These are phyloP conservation scores for Temnothorax unifasciatus DNA, from an alignment of 2,888 invertebrate genomes.

Conservation along the genomic window DNA sequence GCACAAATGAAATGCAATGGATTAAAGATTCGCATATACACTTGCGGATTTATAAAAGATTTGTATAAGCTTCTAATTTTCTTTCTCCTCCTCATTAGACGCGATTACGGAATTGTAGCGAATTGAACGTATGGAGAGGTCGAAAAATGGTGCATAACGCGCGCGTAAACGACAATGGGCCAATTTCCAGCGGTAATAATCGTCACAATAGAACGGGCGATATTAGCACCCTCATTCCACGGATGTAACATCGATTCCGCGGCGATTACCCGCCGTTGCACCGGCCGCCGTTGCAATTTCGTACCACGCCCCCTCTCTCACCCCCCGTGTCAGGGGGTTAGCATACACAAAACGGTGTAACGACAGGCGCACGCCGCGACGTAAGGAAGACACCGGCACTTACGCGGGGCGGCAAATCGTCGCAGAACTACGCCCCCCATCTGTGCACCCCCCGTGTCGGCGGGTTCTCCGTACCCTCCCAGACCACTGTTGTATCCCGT, in stretches of 20 bases:
- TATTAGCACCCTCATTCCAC: conserved; percentile 56
- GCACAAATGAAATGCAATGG: not conserved
- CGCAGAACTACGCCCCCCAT: conserved; percentile 83
- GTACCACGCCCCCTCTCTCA: conserved; percentile 51
- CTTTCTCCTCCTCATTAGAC: not conserved
- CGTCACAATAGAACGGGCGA: conserved; percentile 65
- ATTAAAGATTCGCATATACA: not conserved
- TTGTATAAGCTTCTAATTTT: not conserved
- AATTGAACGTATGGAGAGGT: conserved; percentile 11
- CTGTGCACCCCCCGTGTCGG: conserved; percentile 76
- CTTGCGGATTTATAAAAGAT: not conserved
- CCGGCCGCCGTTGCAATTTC: conserved; percentile 68
- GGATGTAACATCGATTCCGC: conserved; percentile 56
- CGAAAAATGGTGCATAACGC: conserved; percentile 29
- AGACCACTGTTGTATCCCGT: conserved; percentile 15
- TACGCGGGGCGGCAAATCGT: conserved; percentile 62
- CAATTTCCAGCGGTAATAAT: conserved; percentile 61
- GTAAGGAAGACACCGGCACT: conserved; percentile 73
- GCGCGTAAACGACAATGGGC: conserved; percentile 40
- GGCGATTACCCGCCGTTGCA: conserved; percentile 66
- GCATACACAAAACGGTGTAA: conserved; percentile 59
- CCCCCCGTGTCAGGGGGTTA: conserved; percentile 43
- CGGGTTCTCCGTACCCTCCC: conserved; percentile 45
- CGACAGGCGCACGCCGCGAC: conserved; percentile 38
- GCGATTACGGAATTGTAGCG: not conserved